Base-by-base conservation (phyloP, 2,888 invertebrate genomes). In the Cyclophora punctaria region DNA sequence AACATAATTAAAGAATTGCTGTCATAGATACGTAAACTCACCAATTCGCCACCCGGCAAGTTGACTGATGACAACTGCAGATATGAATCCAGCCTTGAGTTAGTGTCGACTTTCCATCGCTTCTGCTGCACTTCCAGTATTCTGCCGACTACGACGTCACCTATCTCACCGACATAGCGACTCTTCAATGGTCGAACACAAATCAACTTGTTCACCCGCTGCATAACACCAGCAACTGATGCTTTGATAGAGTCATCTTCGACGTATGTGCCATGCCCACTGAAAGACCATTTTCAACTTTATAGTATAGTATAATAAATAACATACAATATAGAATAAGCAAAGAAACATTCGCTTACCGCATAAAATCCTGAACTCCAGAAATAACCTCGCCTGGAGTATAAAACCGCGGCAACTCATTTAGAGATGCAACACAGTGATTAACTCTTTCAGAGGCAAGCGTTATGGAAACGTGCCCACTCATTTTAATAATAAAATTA, bases 211-310 rank as follows among this genome's bases (percentile, higher is more conserved):
- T 99, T 99, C 0, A 99, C 97, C 86, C 95, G 94, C 72, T 98
- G 96, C 72, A 97, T 94, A 20, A 96, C 92, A 34, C 99, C 99
- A 42, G 98, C 98, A 1, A 99, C 96, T 1, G 98, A 97, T 0
- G 99, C 94, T 78, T 96, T 93, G 42, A 99, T 90, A 46, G 91
- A 91, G 41, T 95, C 95, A 53, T 94, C 93, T 66, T 94, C 94
- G 49, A 95, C 92, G 69, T 97, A 98, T 0, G 99, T 99, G 43
- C 99, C 99, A 89, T 99, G 99, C 1, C 99, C 99, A 68, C 98
- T 98, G 65, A 5, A 78, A 70, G 34, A 2, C 2, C 5, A 37
- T 37, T 37, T 37, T 37, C 4, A 37, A 37, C 20, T 20, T 20
- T 20, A 20, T 20, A 37, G 37, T 1, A 5, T 37, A 37, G 5